Evolutionary conservation across 2,797 vertebrate species (phyloP), one percentile per base, ranked within the genome.

Genomic region (Scomberomorus guttatus): DNA sequence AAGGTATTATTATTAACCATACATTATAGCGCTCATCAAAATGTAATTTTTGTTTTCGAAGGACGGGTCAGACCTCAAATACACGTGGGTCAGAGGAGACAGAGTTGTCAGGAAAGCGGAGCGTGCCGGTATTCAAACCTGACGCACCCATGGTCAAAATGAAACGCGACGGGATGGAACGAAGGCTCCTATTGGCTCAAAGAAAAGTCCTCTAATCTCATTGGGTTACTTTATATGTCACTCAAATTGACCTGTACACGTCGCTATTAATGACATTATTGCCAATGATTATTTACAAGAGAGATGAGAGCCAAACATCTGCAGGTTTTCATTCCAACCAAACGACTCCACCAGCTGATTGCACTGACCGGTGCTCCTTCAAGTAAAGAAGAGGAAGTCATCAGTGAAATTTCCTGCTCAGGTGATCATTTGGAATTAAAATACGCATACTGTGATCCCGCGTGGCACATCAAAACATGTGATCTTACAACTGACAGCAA

Each of bases 141-240:
- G 5, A 82, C 57, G 66, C 46, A 87, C 60, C 80, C 37, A 13
- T 1, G 22, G 25, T 68, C 55, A 18, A 69, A 65, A 10, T 46
- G 56, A 75, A 72, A 75, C 13, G 59, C 24, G 0, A 59, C 1
- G 1, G 18, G 4, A 89, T 92, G 69, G 67, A 84, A 94, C 72
- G 44, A 79, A 56, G 12, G 14, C 25, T 90, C 18, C 58, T 6
- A 93, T 93, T 93, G 89, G 94, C 34, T 77, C 1, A 67, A 6
- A 54, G 6, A 73, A 64, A 75, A 65, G 2, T 39, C n/a, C 25
- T 50, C 24, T 3, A 22, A 11, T 73, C 4, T 51, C 4, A 91
- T 87, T 92, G 82, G 90, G 1, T 61, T 7, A 11, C 2, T 61
- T n/a, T 1, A 20, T 0, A 6, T 69, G 89, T 67, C 87, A 84